Base-by-base conservation (phyloP, 1,140 invertebrate genomes). In the Vollenhovia emeryi region DNA sequence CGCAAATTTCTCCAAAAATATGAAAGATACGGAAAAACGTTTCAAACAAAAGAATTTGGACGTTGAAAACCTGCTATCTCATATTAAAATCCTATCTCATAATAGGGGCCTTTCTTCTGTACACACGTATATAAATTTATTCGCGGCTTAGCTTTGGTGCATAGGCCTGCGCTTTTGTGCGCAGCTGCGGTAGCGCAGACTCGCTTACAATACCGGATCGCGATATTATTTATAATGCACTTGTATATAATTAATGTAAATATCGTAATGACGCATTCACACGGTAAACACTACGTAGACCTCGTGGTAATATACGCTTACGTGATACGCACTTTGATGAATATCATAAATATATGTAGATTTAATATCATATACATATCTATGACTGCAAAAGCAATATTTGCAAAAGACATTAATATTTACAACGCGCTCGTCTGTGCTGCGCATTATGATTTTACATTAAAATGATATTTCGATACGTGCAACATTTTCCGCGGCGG, bases 261-360 rank as follows among this genome's bases (percentile, higher is more conserved):
- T 79, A n/a, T 76, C n/a, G 18, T 73, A 71, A 55, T 33, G 66
- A 82, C 24, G 36, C 64, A 57, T 40, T 80, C 21, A 27, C n/a
- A 36, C 11, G 27, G 13, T 59, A 40, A 79, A 66, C 15, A 52
- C 5, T 15, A 13, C 21, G 40, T 15, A 52, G 27, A 9, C 11
- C 24, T 11, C 18, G 3, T 50, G n/a, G 27, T 33, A 36, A 50
- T 52, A 62, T 30, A 6, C 78, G 36, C 18, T 69, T 43, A 30
- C 13, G 15, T 13, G 4, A 13, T 27, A 21, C 1, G n/a, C 36
- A 45, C 36, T 69, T 45, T 82, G 55, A 73, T 45, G 27, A 68
- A 73, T 82, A n/a, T 43, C 40, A 82, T 73, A 73, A 82, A 82
- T 82, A 57, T 30, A 82, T 52, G 76, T 24, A 82, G 50, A 43